Evolutionary conservation across 2,113 vertebrate genomes (phyloP), one percentile per base, ranked within the genome.

Genomic region (Pseudolaguvia tuberculata): DNA sequence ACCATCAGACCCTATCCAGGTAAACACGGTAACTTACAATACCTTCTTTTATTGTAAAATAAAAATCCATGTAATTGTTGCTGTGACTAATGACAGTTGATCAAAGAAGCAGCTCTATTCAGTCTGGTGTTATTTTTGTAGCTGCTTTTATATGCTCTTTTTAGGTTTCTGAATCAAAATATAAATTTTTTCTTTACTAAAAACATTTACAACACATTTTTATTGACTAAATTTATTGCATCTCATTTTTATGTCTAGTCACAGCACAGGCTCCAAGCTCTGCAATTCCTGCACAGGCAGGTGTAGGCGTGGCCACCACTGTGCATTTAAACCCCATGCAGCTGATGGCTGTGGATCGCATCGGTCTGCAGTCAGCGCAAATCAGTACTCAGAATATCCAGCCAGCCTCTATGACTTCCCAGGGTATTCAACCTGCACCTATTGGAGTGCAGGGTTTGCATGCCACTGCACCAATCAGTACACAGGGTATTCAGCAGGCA

Each of bases 321-420:
- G 95, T 99, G 68, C 97, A 97, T 85, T 90, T 98, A 20, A 99
- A 98, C 81, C 94, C 91, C 86, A 98, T 99, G 96, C 96, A 98
- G 88, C 86, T 99, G 85, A 99, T 99, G 95, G 93, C 96, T 0
- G 95, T 99, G 0, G 96, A 98, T 29, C 94, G 97, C 73, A 95
- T 99, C 53, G 94, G 94, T 31, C 93, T 97, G 67, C 94, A 95
- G 39, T 94, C 96, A 0, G 91, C 95, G 0, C 95, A 96, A 27
- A 94, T 99, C 88, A 86, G 91, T 17, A 91, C 94, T 0, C 97
- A 97, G 68, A 96, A 96, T 1, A 95, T 98, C 72, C 96, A 98
- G 84, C 92, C 94, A 0, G 87, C 93, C 0, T 90, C 96, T 2
- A 94, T 97, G 17, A 78, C 92, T 0, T 89, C 94, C 0, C 96